These are phyloP conservation scores for Esperia sulphurella DNA, from an alignment of 2,888 invertebrate genomes.

Conservation along the genomic window DNA sequence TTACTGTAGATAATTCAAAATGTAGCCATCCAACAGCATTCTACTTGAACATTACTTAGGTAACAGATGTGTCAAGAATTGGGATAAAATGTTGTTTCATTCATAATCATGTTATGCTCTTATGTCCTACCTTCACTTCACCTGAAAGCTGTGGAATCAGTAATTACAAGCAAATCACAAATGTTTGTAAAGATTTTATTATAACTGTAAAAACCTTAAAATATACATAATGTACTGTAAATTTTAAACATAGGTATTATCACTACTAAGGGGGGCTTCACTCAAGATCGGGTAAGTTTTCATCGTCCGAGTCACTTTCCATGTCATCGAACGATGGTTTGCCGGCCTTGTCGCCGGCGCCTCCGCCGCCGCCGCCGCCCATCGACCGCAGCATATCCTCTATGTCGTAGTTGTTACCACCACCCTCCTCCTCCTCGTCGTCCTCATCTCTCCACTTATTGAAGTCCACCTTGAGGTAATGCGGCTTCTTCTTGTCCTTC, in stretches of 20 bases:
- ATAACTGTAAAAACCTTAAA: conserved; percentile 74
- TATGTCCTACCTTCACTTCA: too few species aligned
- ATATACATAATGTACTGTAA: conserved; percentile 60
- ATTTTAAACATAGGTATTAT: conserved; percentile 46
- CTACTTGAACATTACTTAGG: too few species aligned
- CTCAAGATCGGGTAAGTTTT: conserved; percentile 87
- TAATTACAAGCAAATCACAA: neutral
- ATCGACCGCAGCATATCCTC: conserved; percentile 87
- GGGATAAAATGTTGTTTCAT: too few species aligned
- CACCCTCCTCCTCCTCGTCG: conserved; percentile 88
- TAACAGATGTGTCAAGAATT: too few species aligned
- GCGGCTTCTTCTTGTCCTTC: conserved; percentile 92
- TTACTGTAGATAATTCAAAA: too few species aligned
- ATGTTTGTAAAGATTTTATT: conserved; percentile 57
- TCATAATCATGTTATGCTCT: too few species aligned
- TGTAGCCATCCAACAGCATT: too few species aligned
- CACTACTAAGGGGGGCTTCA: conserved; percentile 53
- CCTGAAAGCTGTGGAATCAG: too few species aligned
- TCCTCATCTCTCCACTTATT: conserved; percentile 99
- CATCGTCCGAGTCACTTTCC: conserved; percentile 89
- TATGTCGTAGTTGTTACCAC: conserved; percentile 73
- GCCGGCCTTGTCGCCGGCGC: conserved; percentile 66
- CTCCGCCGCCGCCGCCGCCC: conserved; percentile 73
- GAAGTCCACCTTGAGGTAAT: conserved; percentile 98
- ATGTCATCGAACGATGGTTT: conserved; percentile 88